Evolutionary conservation across 2,113 vertebrate genomes (phyloP).

Genomic region (Lampris megalopsis): DNA sequence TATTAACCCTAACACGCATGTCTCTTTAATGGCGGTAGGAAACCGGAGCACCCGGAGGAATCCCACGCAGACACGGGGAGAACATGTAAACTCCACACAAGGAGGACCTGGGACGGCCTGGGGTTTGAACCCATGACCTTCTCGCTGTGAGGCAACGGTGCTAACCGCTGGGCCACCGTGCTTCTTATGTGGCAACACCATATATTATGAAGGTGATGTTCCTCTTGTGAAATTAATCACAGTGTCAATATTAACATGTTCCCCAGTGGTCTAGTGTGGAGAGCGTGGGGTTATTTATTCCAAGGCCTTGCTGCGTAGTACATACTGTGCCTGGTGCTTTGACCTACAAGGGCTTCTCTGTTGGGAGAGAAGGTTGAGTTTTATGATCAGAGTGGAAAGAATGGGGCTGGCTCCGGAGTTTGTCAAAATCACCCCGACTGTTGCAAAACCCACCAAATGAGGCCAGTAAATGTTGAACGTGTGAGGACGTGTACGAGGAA

Average conservation of each 20-base stretch:
- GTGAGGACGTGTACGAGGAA: conserved; percentile 56
- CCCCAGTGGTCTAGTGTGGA: conserved; percentile 59
- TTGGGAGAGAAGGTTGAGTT: conserved; percentile 66
- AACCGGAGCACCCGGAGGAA: no score
- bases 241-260: conserved; percentile 48
- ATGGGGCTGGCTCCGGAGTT: conserved; percentile 68
- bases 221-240: conserved; percentile 10
- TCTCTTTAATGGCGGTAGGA: no score
- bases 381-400: conserved; percentile 80
- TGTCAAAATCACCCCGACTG: conserved; percentile 68
- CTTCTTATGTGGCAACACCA: no score
- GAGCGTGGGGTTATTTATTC: conserved; percentile 61
- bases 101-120: no score
- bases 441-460: conserved; percentile 68
- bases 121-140: no score
- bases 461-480: conserved; percentile 69
- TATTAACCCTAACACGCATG: no score
- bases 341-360: conserved; percentile 59
- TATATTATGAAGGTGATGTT: conserved; percentile 1
- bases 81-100: no score
- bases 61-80: no score
- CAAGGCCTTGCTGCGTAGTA: conserved; percentile 37
- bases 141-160: no score
- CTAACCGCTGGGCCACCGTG: no score
- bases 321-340: conserved; percentile 46